A percentile compares a stretch with the other conserved stretches of the same genome.
These are phyloP conservation scores for Sarcophaga variegata DNA, from an alignment of 2,888 invertebrate species.

Conservation along the genomic window DNA sequence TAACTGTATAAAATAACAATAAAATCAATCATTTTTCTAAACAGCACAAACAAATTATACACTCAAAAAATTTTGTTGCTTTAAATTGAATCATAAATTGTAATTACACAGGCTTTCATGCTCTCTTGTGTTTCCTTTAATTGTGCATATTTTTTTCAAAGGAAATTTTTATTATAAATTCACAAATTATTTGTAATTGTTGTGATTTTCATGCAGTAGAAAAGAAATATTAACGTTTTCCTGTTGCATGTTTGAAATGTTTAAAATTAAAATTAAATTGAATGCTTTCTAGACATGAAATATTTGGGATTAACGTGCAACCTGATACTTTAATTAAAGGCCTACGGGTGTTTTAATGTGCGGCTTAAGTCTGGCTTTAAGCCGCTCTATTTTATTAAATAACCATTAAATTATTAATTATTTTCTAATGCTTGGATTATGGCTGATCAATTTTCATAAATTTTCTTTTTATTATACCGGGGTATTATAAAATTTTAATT, in stretches of 20 bases:
- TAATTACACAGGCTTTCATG: no score
- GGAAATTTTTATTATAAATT: no score
- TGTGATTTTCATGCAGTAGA: not conserved
- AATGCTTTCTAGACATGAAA: not conserved
- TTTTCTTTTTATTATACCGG: no score
- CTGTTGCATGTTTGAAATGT: no score
- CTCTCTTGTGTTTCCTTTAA: no score
- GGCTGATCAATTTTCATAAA: no score
- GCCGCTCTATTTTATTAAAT: not conserved
- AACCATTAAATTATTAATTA: not conserved
- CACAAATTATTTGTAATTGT: not conserved
- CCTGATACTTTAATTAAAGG: not conserved
- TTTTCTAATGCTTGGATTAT: not conserved
- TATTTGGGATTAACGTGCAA: not conserved
- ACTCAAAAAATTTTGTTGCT: not conserved
- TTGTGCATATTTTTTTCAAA: no score
- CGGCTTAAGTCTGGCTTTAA: not conserved
- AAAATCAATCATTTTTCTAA: slow-evolving; percentile 49
- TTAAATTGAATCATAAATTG: no score
- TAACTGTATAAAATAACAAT: slow-evolving; percentile 62
- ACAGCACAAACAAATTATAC: not conserved
- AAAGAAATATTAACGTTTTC: not conserved
- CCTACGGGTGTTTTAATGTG: not conserved
- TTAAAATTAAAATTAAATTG: not conserved
- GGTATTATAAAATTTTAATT: no score